These are phyloP conservation scores for Delphinapterus leucas DNA, from an alignment of 2,113 vertebrate genomes.

Conservation along the genomic window DNA sequence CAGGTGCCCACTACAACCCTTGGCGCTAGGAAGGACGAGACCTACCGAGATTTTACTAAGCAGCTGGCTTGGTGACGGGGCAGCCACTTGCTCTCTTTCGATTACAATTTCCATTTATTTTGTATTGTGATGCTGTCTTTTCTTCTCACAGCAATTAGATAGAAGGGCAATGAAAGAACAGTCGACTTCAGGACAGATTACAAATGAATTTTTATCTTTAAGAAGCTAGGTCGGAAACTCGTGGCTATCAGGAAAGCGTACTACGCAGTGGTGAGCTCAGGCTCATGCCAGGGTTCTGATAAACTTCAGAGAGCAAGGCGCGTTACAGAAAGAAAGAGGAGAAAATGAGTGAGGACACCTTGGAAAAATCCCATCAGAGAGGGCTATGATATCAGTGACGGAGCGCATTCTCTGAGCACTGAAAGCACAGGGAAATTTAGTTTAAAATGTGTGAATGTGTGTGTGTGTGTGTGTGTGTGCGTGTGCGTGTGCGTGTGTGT, in stretches of 20 bases:
- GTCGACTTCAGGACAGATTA: conserved; percentile 56
- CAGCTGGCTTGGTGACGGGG: neutral
- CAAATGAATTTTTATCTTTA: conserved; percentile 66
- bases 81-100: neutral
- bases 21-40: neutral
- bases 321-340: conserved; percentile 1
- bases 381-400: neutral
- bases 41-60: neutral
- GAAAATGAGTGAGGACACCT: conserved; percentile 10
- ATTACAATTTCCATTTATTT: conserved; percentile 47
- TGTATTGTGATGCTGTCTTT: conserved; percentile 50
- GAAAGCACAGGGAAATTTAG: conserved; percentile 19
- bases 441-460: neutral
- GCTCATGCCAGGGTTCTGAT: conserved; percentile 52
- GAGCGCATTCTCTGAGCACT: neutral
- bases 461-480: too few species aligned
- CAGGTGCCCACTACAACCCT: neutral
- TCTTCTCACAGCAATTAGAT: conserved; percentile 19
- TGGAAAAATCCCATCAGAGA: conserved; percentile 24
- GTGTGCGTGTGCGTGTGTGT: neutral
- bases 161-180: conserved; percentile 39
- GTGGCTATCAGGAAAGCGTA: conserved; percentile 20
- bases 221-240: conserved; percentile 39
- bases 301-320: conserved; percentile 50
- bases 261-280: neutral